phyloP scores from a whole-genome alignment of 2,888 invertebrate species.

The Lochmaea crataegi region DNA sequence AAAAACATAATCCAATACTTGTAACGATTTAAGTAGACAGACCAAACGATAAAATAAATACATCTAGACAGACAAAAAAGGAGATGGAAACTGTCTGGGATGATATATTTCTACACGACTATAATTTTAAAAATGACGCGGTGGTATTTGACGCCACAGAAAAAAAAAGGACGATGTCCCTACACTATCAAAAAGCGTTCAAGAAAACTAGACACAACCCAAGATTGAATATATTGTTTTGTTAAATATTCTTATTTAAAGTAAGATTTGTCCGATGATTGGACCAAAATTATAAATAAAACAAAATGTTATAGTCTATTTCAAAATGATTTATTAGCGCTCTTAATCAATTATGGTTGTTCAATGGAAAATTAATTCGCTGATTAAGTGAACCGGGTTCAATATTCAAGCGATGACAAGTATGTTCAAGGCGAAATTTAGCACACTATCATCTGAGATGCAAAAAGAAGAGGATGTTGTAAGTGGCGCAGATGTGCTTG shows the following conservation, averaged over 20 bases:
- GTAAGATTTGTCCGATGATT: neutral
- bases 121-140: constrained; percentile 3
- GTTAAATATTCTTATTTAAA: neutral
- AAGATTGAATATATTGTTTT: neutral
- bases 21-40: constrained; percentile 7
- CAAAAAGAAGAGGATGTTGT: too few species aligned
- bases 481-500: too few species aligned
- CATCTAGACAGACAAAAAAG: constrained; percentile 7
- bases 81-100: constrained; percentile 11
- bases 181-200: neutral
- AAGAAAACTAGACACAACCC: neutral
- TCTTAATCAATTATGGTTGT: too few species aligned
- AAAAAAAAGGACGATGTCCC: neutral
- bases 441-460: too few species aligned
- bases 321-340: too few species aligned
- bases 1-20: constrained; percentile 9
- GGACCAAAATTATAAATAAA: too few species aligned
- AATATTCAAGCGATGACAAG: too few species aligned
- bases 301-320: too few species aligned
- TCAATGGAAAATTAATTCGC: too few species aligned
- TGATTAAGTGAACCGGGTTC: too few species aligned
- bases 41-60: constrained; percentile 15
- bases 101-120: constrained; percentile 1
- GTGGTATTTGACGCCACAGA: neutral
- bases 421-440: too few species aligned